phyloP scores from a whole-genome alignment of 1,140 invertebrate species.

The Drosophila rufa region DNA sequence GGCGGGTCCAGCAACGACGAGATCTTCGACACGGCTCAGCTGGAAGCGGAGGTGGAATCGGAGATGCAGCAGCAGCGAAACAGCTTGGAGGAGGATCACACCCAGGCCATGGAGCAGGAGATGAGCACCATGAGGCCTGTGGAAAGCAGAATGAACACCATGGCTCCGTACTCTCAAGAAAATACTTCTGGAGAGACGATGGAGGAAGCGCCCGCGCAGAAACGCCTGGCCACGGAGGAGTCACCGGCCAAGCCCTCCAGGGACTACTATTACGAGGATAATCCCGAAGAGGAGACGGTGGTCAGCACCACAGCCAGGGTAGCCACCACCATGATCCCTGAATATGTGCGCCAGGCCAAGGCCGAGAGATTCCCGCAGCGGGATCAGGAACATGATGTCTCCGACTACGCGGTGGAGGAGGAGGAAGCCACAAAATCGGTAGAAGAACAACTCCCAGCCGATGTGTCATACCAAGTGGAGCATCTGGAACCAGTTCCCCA shows the following conservation, averaged over 20 bases:
- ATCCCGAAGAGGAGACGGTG: slow-evolving; percentile 36
- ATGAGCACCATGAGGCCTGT: slow-evolving; percentile 34
- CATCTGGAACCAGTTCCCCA: slow-evolving; percentile 46
- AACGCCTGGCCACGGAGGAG: slow-evolving; percentile 37
- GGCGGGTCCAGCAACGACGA: slow-evolving; percentile 44
- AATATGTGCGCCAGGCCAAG: slow-evolving; percentile 77
- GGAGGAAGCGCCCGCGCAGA: slow-evolving; percentile 54
- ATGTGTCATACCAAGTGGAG: slow-evolving; percentile 49
- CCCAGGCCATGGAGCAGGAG: slow-evolving; percentile 26
- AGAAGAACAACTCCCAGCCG: slow-evolving; percentile 38
- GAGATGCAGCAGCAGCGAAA: slow-evolving; percentile 56
- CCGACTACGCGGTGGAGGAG: slow-evolving; percentile 59
- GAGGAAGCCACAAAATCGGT: slow-evolving; percentile 34
- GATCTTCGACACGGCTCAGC: slow-evolving; percentile 65
- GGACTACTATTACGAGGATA: slow-evolving; percentile 63
- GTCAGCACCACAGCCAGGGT: slow-evolving; percentile 33
- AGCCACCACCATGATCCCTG: slow-evolving; percentile 65
- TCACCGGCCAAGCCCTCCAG: slow-evolving; percentile 18
- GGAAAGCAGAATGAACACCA: slow-evolving; percentile 32
- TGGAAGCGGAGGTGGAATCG: slow-evolving; percentile 53
- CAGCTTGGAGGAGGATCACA: slow-evolving; percentile 50
- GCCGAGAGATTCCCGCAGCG: slow-evolving; percentile 59
- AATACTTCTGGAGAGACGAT: slow-evolving; percentile 49
- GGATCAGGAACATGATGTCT: slow-evolving; percentile 21
- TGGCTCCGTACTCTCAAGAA: slow-evolving; percentile 49